Evolutionary conservation across 2,888 invertebrate species (phyloP), one percentile per base, ranked within the genome.

Genomic region (Eupeodes luniger): DNA sequence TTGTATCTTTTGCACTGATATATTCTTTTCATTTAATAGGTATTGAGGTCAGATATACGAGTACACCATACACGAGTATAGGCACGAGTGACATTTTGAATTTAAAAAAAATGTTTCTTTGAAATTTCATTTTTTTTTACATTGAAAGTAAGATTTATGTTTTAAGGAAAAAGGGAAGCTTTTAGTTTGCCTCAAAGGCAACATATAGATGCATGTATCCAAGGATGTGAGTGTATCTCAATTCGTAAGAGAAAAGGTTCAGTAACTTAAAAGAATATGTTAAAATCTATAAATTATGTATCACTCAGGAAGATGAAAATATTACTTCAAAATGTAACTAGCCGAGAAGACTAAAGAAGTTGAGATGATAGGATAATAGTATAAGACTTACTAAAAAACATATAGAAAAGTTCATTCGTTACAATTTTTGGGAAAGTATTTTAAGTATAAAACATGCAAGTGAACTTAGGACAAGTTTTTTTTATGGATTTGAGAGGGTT

Each of bases 131-230:
- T 67, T 67, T 67, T 67, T 19, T 40, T 76, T 34, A 27, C 2
- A 72, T 66, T 64, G 78, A 74, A 79, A 78, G 57, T n/a, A 76
- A 77, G 55, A 49, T 49, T 62, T 51, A 55, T 53, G 19, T 53
- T 12, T 69, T 51, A 5, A 49, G 6, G 47, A 2, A 27, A 66
- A 14, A 47, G 14, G 7, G 14, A 27, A 66, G 40, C 27, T 14
- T 66, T 47, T 49, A 27, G 64, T 47, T 27, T 47, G 12, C 19
- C 66, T 66, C 12, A 66, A 27, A 66, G 19, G 66, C 27, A 47
- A 66, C 4, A 53, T 53, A 16, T 53, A 16, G 14, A 14, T n/a
- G 27, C 3, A 27, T 27, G 1, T 76, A 44, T 66, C 11, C 57
- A 27, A 10, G 6, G 44, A 44, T 44, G 14, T 49, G 14, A 14